Evolutionary conservation across 1,140 invertebrate species (phyloP).

Genomic region (Sarcophaga bullata): DNA sequence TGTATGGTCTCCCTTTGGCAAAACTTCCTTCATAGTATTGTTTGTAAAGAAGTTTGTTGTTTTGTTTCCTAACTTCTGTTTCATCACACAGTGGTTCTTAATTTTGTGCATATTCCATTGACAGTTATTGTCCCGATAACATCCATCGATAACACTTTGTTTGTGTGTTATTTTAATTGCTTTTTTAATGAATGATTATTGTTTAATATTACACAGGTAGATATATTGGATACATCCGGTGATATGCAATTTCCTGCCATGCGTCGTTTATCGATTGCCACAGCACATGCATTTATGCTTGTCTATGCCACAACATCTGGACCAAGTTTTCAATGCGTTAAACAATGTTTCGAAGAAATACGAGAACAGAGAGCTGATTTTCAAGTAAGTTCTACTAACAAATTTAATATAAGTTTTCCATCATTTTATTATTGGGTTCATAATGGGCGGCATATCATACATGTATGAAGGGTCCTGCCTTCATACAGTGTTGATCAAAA

Average conservation of each 20-base stretch:
- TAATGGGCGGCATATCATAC: no score
- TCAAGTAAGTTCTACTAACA: constrained; percentile 66
- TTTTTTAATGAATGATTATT: not conserved
- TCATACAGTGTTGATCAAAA: no score
- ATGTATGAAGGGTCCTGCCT: no score
- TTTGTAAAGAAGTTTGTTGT: no score
- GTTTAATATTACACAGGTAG: constrained; percentile 70
- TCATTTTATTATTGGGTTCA: no score
- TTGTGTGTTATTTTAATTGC: not conserved
- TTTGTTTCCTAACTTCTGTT: no score
- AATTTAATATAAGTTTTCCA: not conserved
- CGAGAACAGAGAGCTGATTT: constrained; percentile 81
- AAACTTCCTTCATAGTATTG: no score
- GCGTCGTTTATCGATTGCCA: constrained; percentile 86
- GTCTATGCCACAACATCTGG: constrained; percentile 86
- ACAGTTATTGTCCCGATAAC: no score
- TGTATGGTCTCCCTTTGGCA: no score
- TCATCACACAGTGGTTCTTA: no score
- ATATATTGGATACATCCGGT: constrained; percentile 88
- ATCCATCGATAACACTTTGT: no score
- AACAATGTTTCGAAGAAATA: constrained; percentile 85
- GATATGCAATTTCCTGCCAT: constrained; percentile 90
- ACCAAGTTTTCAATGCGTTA: constrained; percentile 80
- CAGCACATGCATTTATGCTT: constrained; percentile 88
- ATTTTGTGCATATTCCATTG: no score